Conservation (phyloP, 35 echinoderm and acorn worm species). For the Chiridota heheva region DNA sequence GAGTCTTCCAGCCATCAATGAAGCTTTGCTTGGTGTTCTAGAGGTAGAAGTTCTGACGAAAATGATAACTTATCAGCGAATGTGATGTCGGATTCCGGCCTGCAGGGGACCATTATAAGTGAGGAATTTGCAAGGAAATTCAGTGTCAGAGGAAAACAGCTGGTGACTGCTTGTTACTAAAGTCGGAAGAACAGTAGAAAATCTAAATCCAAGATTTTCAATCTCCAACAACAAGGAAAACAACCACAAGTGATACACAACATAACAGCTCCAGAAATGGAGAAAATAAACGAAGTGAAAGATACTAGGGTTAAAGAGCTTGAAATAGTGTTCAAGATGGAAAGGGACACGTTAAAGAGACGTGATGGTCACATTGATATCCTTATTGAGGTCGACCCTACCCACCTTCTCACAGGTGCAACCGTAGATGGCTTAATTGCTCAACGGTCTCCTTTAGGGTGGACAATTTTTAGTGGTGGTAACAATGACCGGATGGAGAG, state of each 20-base stretch:
- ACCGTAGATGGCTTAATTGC: conserved; percentile 21
- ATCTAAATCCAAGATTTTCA: conserved; percentile 4
- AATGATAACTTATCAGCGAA: conserved; percentile 5
- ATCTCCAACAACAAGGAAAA: neutral
- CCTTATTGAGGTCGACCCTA: conserved; percentile 3
- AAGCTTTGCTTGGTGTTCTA: conserved; percentile 30
- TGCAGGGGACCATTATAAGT: conserved; percentile 20
- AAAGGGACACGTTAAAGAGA: neutral
- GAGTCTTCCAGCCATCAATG: neutral
- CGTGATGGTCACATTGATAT: conserved; percentile 31
- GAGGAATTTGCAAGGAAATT: neutral
- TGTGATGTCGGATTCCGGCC: conserved; percentile 31
- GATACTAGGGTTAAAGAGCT: neutral
- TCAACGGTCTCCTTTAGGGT: conserved; percentile 4
- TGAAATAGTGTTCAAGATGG: neutral
- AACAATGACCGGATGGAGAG: neutral
- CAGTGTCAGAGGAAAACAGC: conserved; percentile 4
- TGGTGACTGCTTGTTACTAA: conserved; percentile 24
- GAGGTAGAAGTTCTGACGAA: conserved; percentile 18
- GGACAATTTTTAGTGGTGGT: neutral
- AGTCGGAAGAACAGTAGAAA: conserved; percentile 23
- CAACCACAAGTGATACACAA: neutral
- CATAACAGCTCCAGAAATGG: conserved; percentile 26
- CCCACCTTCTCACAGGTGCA: conserved; percentile 1
- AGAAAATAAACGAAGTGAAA: conserved; percentile 22